Evolutionary conservation across 2,113 vertebrate genomes (phyloP).

Genomic region (Phrynosoma platyrhinos): DNA sequence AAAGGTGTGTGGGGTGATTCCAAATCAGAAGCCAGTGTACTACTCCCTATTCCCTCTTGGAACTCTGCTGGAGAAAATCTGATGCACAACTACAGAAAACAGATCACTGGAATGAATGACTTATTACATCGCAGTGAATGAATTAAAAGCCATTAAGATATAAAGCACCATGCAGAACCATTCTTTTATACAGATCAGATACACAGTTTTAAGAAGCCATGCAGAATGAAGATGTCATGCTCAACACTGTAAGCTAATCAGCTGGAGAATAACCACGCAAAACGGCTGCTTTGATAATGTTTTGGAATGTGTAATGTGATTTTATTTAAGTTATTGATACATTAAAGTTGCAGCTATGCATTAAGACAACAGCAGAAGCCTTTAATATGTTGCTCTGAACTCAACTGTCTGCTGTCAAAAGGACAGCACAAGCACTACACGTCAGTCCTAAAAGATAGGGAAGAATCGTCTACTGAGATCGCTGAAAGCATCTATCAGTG

Average conservation of each 20-base stretch:
- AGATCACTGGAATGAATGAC: background rate
- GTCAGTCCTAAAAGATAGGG: background rate
- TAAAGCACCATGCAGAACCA: background rate
- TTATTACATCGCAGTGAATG: no score
- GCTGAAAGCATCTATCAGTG: background rate
- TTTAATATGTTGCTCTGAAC: background rate
- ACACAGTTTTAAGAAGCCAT: no score
- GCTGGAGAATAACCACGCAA: background rate
- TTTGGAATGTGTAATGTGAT: background rate
- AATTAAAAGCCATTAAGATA: rapidly evolving
- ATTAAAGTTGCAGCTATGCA: background rate
- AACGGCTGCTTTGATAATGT: background rate
- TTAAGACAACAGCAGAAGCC: background rate
- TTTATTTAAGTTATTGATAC: background rate
- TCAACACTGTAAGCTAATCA: no score
- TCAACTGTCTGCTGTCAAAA: no score
- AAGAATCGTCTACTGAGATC: background rate
- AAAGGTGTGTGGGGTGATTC: no score
- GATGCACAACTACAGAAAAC: background rate
- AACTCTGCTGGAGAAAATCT: background rate
- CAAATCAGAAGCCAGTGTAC: no score
- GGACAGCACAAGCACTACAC: background rate
- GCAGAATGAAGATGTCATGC: no score
- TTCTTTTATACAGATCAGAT: no score
- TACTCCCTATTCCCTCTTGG: no score